Conservation (phyloP, 2,113 vertebrate genomes). For the Rhodinocichla rosea region DNA sequence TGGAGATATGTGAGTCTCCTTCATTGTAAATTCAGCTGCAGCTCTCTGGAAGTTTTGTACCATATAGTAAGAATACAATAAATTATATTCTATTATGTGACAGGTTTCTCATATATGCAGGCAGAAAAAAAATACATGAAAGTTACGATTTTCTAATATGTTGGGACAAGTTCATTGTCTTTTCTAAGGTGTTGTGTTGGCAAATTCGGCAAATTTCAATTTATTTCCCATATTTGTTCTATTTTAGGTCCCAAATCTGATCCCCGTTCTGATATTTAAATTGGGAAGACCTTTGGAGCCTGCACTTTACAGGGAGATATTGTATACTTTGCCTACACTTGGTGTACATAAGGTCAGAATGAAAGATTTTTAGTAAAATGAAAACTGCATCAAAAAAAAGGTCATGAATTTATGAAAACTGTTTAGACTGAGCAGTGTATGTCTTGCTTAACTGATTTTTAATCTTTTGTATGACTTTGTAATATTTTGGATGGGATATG, state of each 20-base stretch:
- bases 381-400: not conserved
- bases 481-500: not conserved
- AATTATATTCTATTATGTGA: not conserved
- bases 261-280: constrained; percentile 88
- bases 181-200: fast-evolving
- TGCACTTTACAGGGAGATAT: constrained; percentile 74
- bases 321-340: constrained; percentile 86
- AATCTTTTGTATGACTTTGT: not conserved
- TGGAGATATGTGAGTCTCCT: not conserved
- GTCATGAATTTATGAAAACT: not conserved
- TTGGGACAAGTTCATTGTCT: not conserved
- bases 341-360: constrained; percentile 90
- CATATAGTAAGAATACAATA: not conserved
- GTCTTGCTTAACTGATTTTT: not conserved
- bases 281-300: constrained; percentile 83
- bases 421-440: not conserved
- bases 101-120: not conserved
- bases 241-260: constrained; percentile 85
- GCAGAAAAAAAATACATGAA: not conserved
- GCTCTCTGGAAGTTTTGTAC: not conserved
- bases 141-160: not conserved
- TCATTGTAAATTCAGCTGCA: not conserved
- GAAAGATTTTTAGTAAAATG: not conserved
- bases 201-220: not conserved
- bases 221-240: constrained; percentile 2